These are phyloP conservation scores for Drosophila bocki DNA, from an alignment of 1,140 invertebrate species.

Conservation along the genomic window DNA sequence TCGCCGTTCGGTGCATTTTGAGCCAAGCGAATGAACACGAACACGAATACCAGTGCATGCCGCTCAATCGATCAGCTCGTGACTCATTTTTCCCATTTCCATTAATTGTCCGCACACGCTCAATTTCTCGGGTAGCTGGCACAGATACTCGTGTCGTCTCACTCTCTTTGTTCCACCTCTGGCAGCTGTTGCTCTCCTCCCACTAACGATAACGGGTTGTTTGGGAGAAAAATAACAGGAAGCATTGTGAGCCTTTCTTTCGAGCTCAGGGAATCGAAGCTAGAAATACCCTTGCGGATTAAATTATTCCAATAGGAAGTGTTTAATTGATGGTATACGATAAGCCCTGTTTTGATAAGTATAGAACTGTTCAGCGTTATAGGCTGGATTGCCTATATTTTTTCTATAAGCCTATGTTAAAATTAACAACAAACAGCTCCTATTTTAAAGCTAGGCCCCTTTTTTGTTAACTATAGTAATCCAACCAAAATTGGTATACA, in stretches of 20 bases:
- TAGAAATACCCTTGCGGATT: conserved; percentile 4
- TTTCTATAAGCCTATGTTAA: no score
- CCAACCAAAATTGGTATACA: no score
- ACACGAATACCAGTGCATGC: conserved; percentile 12
- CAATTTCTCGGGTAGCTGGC: conserved; percentile 35
- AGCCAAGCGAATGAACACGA: conserved; percentile 21
- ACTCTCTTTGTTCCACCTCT: conserved; percentile 22
- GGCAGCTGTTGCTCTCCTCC: conserved; percentile 32
- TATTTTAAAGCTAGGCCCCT: no score
- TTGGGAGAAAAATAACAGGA: conserved; percentile 7
- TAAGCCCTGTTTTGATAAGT: not conserved
- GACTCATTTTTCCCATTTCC: conserved; percentile 47
- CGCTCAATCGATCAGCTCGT: conserved; percentile 39
- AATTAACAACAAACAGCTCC: no score
- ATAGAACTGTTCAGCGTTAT: not conserved
- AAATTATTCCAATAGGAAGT: not conserved
- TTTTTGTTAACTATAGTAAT: no score
- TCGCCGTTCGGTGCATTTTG: conserved; percentile 28
- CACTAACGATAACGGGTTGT: conserved; percentile 1
- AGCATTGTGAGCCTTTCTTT: not conserved
- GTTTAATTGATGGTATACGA: not conserved
- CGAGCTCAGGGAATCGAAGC: conserved; percentile 9
- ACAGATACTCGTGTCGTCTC: conserved; percentile 35
- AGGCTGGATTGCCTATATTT: not conserved
- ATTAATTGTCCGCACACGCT: conserved; percentile 50